Conservation (phyloP, 2,113 vertebrate species). For the Colius striatus region DNA sequence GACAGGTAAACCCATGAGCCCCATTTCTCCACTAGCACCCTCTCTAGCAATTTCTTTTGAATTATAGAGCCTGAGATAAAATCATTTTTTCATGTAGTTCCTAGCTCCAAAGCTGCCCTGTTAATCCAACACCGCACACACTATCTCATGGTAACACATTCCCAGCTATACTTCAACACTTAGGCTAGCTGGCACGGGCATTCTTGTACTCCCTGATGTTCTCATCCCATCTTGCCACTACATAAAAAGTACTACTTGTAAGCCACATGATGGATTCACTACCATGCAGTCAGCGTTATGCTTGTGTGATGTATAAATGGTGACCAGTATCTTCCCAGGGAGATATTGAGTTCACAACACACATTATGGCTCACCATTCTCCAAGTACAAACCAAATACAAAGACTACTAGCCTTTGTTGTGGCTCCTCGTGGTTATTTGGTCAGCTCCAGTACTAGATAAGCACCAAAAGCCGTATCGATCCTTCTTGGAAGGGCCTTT, state of each 20-base stretch:
- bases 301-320: background rate
- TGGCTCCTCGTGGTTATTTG: accelerated
- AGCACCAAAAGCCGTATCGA: background rate
- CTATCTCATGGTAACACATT: background rate
- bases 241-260: background rate
- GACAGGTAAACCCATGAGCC: background rate
- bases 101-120: background rate
- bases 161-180: background rate
- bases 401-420: background rate
- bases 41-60: slow-evolving; percentile 7
- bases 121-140: background rate
- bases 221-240: background rate
- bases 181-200: background rate
- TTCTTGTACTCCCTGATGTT: slow-evolving; percentile 2
- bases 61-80: background rate
- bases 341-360: background rate
- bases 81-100: background rate
- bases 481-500: background rate
- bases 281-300: accelerated
- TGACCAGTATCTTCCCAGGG: background rate
- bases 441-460: background rate
- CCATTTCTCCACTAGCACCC: background rate
- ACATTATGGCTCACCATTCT: background rate
- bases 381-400: background rate
- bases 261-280: accelerated